Percentiles rank a stretch among this genome's conserved stretches.
These are phyloP conservation scores for Tetranychus piercei DNA, from an alignment of 2,888 invertebrate genomes.

Conservation along the genomic window DNA sequence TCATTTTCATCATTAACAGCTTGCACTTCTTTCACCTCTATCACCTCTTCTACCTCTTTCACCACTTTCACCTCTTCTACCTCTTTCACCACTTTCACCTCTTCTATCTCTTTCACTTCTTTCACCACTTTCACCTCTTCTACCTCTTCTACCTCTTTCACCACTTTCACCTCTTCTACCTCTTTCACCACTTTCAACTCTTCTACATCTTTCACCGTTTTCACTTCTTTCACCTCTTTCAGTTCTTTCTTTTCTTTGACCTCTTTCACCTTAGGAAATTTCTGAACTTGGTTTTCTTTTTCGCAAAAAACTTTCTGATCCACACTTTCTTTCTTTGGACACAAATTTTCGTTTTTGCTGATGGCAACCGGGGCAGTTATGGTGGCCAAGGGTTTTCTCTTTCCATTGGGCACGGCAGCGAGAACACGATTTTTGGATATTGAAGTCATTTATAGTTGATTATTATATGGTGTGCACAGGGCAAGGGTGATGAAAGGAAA, in stretches of 20 bases:
- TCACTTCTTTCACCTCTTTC: neutral
- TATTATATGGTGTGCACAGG: too few relatives aligned
- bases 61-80: neutral
- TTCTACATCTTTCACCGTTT: neutral
- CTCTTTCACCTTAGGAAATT: neutral
- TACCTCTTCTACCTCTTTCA: too few relatives aligned
- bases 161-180: neutral
- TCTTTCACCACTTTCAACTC: neutral
- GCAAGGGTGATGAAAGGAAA: too few relatives aligned
- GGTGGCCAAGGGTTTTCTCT: neutral
- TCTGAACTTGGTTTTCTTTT: neutral
- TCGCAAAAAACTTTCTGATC: neutral
- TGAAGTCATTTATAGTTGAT: too few relatives aligned
- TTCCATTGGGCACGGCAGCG: neutral
- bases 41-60: neutral
- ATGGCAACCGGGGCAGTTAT: neutral
- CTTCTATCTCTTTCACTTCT: too few relatives aligned
- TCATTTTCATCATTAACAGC: neutral
- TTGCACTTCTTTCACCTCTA: neutral
- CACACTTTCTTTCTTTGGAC: neutral
- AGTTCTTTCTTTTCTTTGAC: neutral
- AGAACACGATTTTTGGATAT: neutral
- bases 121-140: too few relatives aligned
- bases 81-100: neutral
- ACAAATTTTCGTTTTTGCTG: neutral